Base-by-base conservation (phyloP, 2,797 vertebrate genomes). In the Enteromius mattozi region DNA sequence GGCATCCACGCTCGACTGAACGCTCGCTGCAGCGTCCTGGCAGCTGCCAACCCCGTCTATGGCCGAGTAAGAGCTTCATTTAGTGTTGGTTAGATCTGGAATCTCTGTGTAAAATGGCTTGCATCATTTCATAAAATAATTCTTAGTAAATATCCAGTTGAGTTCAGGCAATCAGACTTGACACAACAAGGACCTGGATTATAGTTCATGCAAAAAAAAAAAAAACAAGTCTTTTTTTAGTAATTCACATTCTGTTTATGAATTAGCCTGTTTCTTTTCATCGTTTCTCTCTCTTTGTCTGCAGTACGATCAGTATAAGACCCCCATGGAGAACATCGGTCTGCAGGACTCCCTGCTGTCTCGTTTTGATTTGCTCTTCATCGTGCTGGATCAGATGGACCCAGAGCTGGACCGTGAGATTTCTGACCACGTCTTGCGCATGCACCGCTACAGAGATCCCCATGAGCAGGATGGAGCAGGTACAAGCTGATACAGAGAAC, bases 321-420 rank as follows among this genome's bases (percentile, higher is more conserved):
- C 97, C 0, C 98, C 98, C 9, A 99, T 99, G 98, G 98, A 99
- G 88, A 99, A 99, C 95, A 99, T 99, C 0, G 98, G 98, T 49
- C 95, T 99, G 16, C 98, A 99, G 94, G 98, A 99, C 92, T 99
- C 98, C 0, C 91, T 99, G 88, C 93, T 99, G 19, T 99, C 98
- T 0, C 97, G 98, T 51, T 99, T 99, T 0, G 98, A 99, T 92
- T 94, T 99, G 56, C 97, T 99, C 72, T 99, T 99, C 92, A 99
- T 99, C 30, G 90, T 99, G 93, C 91, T 99, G 95, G 98, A 99
- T 82, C 96, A 98, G 94, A 99, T 98, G 97, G 98, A 99, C 54
- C 89, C 97, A 0, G 97, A 99, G 88, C 97, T 97, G 87, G 98
- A 99, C 92, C 94, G 97, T 0, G 97, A 97, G 90, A 96, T 99